These are phyloP conservation scores for Ditylenchus weischeri DNA, from an alignment of 2,888 invertebrate species.

Conservation along the genomic window DNA sequence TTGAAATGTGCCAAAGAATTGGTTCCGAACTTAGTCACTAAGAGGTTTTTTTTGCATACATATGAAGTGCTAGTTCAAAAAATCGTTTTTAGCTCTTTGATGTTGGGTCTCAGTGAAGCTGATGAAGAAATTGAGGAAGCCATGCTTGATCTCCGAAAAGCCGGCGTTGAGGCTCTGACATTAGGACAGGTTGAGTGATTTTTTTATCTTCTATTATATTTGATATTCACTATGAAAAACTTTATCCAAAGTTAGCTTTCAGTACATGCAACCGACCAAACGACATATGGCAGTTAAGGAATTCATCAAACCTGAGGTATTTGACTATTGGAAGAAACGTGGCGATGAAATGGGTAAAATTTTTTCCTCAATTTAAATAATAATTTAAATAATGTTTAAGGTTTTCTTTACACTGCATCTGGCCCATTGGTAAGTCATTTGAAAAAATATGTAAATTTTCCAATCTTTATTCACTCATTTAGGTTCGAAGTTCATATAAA, in stretches of 20 bases:
- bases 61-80: too few relatives aligned
- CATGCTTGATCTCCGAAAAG: conserved; percentile 62
- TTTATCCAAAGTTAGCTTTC: background rate
- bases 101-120: conserved; percentile 88
- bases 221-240: background rate
- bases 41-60: conserved; percentile 63
- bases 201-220: too few relatives aligned
- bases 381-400: too few relatives aligned
- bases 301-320: conserved; percentile 92
- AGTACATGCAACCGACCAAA: conserved; percentile 98
- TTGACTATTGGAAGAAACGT: conserved; percentile 52
- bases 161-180: conserved; percentile 88
- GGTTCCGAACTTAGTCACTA: conserved; percentile 77
- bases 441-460: too few relatives aligned
- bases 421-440: conserved; percentile 71
- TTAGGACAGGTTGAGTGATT: conserved; percentile 71
- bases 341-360: conserved; percentile 74
- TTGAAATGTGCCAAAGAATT: conserved; percentile 21
- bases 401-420: conserved; percentile 89
- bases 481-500: conserved; percentile 88
- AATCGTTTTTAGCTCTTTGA: conserved; percentile 72
- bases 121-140: conserved; percentile 69
- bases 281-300: conserved; percentile 78
- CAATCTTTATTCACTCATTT: too few relatives aligned
- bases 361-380: too few relatives aligned